These are phyloP conservation scores for Rhinichthys klamathensis DNA, from an alignment of 2,113 vertebrate species.

Conservation along the genomic window DNA sequence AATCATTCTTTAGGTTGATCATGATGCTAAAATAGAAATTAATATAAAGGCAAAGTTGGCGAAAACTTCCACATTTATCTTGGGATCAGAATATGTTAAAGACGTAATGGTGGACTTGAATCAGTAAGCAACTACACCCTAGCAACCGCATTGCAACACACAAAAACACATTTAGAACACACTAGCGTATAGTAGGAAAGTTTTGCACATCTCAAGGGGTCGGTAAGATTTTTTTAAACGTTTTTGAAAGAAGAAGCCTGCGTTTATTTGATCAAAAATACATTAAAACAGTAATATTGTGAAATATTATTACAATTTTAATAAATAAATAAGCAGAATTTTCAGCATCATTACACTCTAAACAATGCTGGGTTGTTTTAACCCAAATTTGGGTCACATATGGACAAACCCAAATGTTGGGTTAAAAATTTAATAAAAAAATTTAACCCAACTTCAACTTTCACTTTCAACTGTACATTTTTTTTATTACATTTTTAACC, in stretches of 20 bases:
- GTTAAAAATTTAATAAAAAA: too few species aligned
- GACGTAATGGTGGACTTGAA: neutral
- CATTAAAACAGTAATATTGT: neutral
- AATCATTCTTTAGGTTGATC: conserved; percentile 20
- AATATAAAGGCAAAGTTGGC: neutral
- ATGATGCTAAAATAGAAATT: neutral
- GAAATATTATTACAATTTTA: neutral
- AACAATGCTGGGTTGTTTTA: too few species aligned
- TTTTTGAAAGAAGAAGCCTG: neutral
- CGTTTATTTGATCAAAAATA: neutral
- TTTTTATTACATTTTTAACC: too few species aligned
- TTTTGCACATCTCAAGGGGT: neutral
- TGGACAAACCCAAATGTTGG: too few species aligned
- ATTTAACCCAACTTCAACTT: too few species aligned
- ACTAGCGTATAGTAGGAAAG: neutral
- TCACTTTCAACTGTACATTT: too few species aligned
- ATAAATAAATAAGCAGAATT: neutral
- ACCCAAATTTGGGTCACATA: too few species aligned
- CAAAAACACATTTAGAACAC: too few species aligned
- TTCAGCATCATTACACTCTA: neutral
- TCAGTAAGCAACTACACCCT: neutral
- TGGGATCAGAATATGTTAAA: neutral
- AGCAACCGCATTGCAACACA: neutral
- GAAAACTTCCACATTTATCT: neutral
- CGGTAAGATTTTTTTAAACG: neutral